These are phyloP conservation scores for Craseonycteris thonglongyai DNA, from an alignment of 2,113 vertebrate species.

Conservation along the genomic window DNA sequence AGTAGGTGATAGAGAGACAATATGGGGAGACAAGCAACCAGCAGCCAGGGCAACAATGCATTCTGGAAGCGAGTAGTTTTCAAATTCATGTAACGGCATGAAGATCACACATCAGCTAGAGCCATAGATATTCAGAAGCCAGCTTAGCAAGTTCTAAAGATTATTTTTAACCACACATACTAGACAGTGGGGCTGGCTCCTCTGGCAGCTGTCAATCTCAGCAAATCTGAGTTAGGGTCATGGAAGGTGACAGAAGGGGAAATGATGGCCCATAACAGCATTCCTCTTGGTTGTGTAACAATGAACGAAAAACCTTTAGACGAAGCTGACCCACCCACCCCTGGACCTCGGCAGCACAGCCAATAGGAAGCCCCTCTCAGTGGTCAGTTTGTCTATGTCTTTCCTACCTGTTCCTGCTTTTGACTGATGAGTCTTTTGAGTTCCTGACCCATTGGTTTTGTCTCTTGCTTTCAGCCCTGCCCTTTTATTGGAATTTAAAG, in stretches of 20 bases:
- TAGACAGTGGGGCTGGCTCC: slow-evolving; percentile 49
- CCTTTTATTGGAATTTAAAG: neutral
- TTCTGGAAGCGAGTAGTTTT: slow-evolving; percentile 34
- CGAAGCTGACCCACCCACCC: neutral
- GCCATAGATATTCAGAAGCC: slow-evolving; percentile 41
- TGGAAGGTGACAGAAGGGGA: slow-evolving; percentile 14
- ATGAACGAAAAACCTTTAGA: neutral
- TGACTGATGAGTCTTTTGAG: neutral
- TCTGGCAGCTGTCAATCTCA: slow-evolving; percentile 57
- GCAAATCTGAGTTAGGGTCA: slow-evolving; percentile 46
- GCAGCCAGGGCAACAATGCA: neutral
- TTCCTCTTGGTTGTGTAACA: neutral
- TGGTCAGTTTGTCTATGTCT: neutral
- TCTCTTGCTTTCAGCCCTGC: neutral
- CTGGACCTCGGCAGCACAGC: fast-evolving
- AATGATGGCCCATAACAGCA: neutral
- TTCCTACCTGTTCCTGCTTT: neutral
- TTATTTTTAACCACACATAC: slow-evolving; percentile 59
- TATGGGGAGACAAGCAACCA: neutral
- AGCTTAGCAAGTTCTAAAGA: slow-evolving; percentile 44
- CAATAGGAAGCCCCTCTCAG: neutral
- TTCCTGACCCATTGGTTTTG: neutral
- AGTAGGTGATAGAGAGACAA: neutral
- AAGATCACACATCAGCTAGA: slow-evolving; percentile 41
- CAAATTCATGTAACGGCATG: slow-evolving; percentile 39